phyloP scores from a whole-genome alignment of 2,888 invertebrate species.

The Trachelus tabidus region DNA sequence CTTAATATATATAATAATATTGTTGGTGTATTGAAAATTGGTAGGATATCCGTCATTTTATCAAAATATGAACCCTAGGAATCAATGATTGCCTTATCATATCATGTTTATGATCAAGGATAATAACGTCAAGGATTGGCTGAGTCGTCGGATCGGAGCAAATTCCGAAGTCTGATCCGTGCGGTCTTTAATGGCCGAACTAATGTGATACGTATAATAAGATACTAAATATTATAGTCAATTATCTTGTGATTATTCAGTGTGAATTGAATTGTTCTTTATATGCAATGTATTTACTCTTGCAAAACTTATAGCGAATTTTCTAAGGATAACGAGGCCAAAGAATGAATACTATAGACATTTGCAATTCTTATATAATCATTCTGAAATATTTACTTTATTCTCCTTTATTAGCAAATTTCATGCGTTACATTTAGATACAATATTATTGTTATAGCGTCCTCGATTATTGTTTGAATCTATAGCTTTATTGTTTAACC shows the following conservation, averaged over 20 bases:
- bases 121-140: not conserved
- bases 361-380: not conserved
- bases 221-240: constrained; percentile 29
- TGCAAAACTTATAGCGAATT: not conserved
- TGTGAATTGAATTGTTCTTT: not conserved
- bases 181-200: constrained; percentile 18
- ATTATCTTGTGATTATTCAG: constrained; percentile 27
- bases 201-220: constrained; percentile 36
- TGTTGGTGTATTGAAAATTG: not conserved
- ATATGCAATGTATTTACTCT: not conserved
- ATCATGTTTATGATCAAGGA: not conserved
- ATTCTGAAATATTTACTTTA: not conserved
- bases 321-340: not conserved
- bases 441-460: not conserved
- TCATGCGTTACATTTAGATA: not conserved
- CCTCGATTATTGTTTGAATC: not conserved
- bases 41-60: not conserved
- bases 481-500: not conserved
- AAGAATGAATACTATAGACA: not conserved
- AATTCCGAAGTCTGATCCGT: not conserved
- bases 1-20: not conserved
- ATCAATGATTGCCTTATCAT: not conserved
- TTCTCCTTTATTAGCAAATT: not conserved
- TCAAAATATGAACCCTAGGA: not conserved
- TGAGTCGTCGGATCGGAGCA: not conserved